Evolutionary conservation across 2,888 invertebrate genomes (phyloP), one percentile per base, ranked within the genome.

Genomic region (Mantis religiosa): DNA sequence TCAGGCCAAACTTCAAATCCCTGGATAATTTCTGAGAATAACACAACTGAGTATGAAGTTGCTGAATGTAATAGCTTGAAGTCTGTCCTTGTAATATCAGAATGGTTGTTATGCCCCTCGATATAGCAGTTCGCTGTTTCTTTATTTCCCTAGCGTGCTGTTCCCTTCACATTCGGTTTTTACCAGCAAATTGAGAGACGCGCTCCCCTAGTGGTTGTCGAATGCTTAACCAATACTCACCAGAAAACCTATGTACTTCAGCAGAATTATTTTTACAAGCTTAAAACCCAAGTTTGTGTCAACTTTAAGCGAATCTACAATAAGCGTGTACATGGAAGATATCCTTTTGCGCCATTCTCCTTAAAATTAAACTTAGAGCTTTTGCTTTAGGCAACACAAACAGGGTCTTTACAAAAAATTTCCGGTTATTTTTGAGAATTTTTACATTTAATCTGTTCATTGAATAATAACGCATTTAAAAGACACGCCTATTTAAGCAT

Each of bases 161-260:
- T 90, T 89, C 20, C 84, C 88, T 90, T 90, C 90, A 88, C 89
- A 89, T 90, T 90, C 90, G 90, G 90, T 90, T 90, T 90, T 88
- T 86, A 87, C 85, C 84, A n/a, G 88, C 88, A 90, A 90, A 90
- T 90, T 90, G 90, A 90, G 90, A 85, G 89, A 89, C 88, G 90
- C 54, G 20, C 20, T 90, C 90, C 90, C 90, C 54, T 6, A 84
- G 89, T 88, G 89, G 90, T 84, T 88, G 90, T 90, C 87, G 87
- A 88, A 89, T 89, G 87, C 89, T 90, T 89, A 90, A 88, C 90
- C 89, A 89, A 88, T 89, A 89, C 89, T 90, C 86, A n/a, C 47
- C 41, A 85, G 8, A 28, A 85, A 28, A 54, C 41, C 28, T 41
- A n/a, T 15, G 54, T 71, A 25, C 54, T 25, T 20, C 20, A 0